A percentile compares a stretch with the other conserved stretches of the same genome.
phyloP scores from a whole-genome alignment of 2,113 vertebrate genomes.

The Propithecus coquereli region DNA sequence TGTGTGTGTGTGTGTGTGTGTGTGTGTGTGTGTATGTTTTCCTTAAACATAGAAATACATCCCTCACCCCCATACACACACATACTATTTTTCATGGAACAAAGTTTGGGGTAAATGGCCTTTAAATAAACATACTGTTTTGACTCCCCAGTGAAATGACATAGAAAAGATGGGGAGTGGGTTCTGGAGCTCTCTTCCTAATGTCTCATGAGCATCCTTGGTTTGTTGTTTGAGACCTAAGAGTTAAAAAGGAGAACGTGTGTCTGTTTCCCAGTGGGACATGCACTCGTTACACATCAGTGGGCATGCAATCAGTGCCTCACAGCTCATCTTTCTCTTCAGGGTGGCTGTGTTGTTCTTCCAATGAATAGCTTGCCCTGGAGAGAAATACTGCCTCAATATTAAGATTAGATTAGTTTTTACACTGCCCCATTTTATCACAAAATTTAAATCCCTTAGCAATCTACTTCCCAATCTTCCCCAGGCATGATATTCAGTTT shows the following conservation, averaged over 20 bases:
- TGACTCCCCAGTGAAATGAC: background rate
- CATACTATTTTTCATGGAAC: background rate
- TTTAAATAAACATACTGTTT: background rate
- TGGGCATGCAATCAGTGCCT: background rate
- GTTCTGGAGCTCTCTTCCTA: background rate
- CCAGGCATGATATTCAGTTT: constrained; percentile 15
- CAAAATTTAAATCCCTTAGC: constrained; percentile 44
- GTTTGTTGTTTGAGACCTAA: background rate
- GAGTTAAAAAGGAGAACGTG: background rate
- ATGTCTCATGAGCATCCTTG: background rate
- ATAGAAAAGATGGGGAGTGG: background rate
- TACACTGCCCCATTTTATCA: constrained; percentile 18
- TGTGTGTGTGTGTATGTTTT: too few relatives aligned
- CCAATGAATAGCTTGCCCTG: constrained; percentile 31
- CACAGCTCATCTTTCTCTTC: constrained; percentile 27
- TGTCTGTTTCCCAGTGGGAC: background rate
- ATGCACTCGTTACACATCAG: background rate
- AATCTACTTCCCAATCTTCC: background rate
- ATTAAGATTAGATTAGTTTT: constrained; percentile 55
- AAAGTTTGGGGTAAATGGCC: background rate
- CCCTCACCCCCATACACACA: background rate
- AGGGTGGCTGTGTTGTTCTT: constrained; percentile 21
- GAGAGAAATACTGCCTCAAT: constrained; percentile 45
- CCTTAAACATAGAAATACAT: background rate
- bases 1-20: too few relatives aligned